Evolutionary conservation across 2,888 invertebrate genomes (phyloP).

Genomic region (Homarus gammarus): DNA sequence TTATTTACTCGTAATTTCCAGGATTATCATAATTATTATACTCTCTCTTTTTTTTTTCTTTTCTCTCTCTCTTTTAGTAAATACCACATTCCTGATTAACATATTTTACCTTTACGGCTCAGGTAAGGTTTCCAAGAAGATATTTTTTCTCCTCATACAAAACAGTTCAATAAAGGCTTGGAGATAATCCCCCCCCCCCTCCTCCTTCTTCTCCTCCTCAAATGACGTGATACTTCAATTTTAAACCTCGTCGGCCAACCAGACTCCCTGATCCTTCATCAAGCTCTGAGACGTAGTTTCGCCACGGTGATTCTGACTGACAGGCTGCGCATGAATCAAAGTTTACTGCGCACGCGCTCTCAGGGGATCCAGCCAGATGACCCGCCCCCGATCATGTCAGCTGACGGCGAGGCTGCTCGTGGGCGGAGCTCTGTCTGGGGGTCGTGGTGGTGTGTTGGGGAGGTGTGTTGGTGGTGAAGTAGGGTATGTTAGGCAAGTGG

Average conservation of each 20-base stretch:
- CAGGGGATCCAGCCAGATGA: constrained; percentile 37
- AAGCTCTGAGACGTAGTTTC: constrained; percentile 35
- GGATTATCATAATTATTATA: background rate
- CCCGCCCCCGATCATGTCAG: constrained; percentile 44
- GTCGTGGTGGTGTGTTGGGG: background rate
- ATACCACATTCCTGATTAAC: too few relatives aligned
- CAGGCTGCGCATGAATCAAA: constrained; percentile 48
- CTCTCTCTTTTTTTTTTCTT: background rate
- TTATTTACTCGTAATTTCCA: constrained; percentile 15
- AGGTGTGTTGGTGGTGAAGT: background rate
- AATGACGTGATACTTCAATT: constrained; percentile 42
- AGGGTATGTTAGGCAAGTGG: background rate
- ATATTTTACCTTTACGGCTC: too few relatives aligned
- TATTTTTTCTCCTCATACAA: too few relatives aligned
- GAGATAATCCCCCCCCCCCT: background rate
- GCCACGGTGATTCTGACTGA: constrained; percentile 60
- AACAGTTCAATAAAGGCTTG: too few relatives aligned
- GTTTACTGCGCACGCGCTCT: constrained; percentile 60
- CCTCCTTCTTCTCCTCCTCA: background rate
- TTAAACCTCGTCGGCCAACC: constrained; percentile 47
- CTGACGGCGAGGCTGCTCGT: constrained; percentile 8
- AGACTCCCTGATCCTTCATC: constrained; percentile 42
- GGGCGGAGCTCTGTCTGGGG: constrained; percentile 5
- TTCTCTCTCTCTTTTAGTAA: too few relatives aligned
- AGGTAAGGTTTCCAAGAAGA: too few relatives aligned